Base-by-base conservation (phyloP, 1,140 invertebrate genomes). In the Brachionus calyciflorus region DNA sequence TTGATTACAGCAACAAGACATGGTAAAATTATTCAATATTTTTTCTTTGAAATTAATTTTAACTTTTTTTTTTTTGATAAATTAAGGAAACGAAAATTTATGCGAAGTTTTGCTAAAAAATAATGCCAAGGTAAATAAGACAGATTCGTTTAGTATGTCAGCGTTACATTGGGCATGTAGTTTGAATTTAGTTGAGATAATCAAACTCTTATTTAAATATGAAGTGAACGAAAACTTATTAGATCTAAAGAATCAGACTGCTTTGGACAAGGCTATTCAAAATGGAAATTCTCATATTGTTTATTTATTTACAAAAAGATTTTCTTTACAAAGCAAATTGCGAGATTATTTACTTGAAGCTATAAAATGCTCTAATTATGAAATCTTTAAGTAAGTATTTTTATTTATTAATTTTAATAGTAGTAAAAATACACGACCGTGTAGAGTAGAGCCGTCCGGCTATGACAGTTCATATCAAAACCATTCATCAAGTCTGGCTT, bases 1-100 rank as follows among this genome's bases (percentile, higher is more conserved):
- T 37, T 73, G 40, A 73, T 55, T n/a, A 73, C 69, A 49, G 69
- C 69, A 10, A 55, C 49, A n/a, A 49, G 69, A 49, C 69, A 73
- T 40, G 46, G 46, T 73, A 33, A 40, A 44, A 19, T 2, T 46
- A 14, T 2, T 24, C 6, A 17, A 19, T 19, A 3, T 4, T 63
- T 40, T 63, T 19, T 37, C 7, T 17, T 19, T 3, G n/a, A 30
- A 63, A 19, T 37, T 17, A 37, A 7, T 63, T 63, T 40, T n/a
- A 17, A 1, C 30, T 6, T 41, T 65, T 41, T 44, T 65, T 19
- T 41, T 41, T 19, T 44, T n/a, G n/a, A n/a, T n/a, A n/a, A n/a
- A n/a, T 41, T 26, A 17, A 65, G 60, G 60, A 41, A 65, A 65
- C 37, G 14, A n/a, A 40, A 24, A 3, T 49, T 49, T 73, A 19